Evolutionary conservation across 2,888 invertebrate species (phyloP).

Genomic region (Hirtodrosophila duncani): DNA sequence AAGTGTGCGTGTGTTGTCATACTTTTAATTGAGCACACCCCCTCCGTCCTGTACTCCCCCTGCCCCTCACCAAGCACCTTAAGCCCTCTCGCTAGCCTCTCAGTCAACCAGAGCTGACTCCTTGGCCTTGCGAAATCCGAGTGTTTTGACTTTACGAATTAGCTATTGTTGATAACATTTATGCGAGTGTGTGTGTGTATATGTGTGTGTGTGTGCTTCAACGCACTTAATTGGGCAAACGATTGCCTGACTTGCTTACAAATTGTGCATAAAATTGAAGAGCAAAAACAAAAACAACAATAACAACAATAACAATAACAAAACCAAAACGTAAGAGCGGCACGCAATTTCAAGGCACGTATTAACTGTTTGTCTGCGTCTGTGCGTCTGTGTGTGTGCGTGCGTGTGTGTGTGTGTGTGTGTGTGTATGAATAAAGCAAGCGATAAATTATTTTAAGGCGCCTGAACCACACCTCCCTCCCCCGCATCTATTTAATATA

Average conservation of each 20-base stretch:
- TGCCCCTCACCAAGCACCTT: too few species aligned
- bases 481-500: conserved; percentile 50
- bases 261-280: conserved; percentile 41
- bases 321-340: conserved; percentile 14
- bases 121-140: conserved; percentile 42
- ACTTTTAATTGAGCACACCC: conserved; percentile 38
- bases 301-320: conserved; percentile 9
- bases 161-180: conserved; percentile 64
- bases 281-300: conserved; percentile 17
- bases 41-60: too few species aligned
- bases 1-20: background rate
- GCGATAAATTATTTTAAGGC: conserved; percentile 69
- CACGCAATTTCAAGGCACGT: conserved; percentile 38
- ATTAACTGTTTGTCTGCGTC: too few species aligned
- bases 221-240: conserved; percentile 68
- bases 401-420: conserved; percentile 5
- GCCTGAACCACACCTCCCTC: background rate
- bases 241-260: conserved; percentile 69
- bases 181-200: conserved; percentile 8
- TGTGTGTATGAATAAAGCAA: conserved; percentile 51
- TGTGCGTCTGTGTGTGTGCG: conserved; percentile 2
- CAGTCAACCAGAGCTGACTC: too few species aligned
- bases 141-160: conserved; percentile 66
- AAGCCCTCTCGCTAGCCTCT: too few species aligned
- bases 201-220: conserved; percentile 41